Conservation (phyloP, 2,797 vertebrate species). For the Spatula clypeata region DNA sequence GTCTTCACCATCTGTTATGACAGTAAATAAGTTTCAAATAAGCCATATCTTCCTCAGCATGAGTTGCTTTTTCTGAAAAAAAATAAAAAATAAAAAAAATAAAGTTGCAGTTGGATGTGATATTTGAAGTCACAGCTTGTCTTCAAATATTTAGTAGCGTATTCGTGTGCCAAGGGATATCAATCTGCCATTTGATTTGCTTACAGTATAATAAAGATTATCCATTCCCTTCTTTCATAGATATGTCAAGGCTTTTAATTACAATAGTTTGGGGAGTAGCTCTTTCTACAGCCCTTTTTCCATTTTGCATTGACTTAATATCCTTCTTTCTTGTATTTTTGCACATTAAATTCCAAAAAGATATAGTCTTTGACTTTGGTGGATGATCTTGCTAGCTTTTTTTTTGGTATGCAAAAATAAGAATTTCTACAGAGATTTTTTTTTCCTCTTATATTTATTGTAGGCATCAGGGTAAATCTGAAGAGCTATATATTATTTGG, state of each 20-base stretch:
- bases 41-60: conserved; percentile 79
- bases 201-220: conserved; percentile 76
- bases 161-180: conserved; percentile 75
- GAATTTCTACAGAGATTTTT: not conserved
- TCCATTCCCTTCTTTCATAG: conserved; percentile 68
- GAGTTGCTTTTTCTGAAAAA: conserved; percentile 78
- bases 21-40: conserved; percentile 80
- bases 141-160: conserved; percentile 79
- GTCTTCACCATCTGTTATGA: conserved; percentile 80
- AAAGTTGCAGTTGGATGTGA: conserved; percentile 78
- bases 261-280: conserved; percentile 9
- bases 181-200: conserved; percentile 77
- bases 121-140: conserved; percentile 81
- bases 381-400: not conserved
- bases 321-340: not conserved
- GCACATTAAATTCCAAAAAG: not conserved
- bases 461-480: not conserved
- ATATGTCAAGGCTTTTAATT: conserved; percentile 66
- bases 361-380: not conserved
- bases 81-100: conserved; percentile 21
- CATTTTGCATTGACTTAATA: not conserved
- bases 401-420: not conserved
- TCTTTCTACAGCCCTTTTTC: conserved; percentile 29
- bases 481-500: not conserved
- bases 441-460: not conserved